Evolutionary conservation across 2,113 vertebrate species (phyloP).

Genomic region (Himantopus leucocephalus): DNA sequence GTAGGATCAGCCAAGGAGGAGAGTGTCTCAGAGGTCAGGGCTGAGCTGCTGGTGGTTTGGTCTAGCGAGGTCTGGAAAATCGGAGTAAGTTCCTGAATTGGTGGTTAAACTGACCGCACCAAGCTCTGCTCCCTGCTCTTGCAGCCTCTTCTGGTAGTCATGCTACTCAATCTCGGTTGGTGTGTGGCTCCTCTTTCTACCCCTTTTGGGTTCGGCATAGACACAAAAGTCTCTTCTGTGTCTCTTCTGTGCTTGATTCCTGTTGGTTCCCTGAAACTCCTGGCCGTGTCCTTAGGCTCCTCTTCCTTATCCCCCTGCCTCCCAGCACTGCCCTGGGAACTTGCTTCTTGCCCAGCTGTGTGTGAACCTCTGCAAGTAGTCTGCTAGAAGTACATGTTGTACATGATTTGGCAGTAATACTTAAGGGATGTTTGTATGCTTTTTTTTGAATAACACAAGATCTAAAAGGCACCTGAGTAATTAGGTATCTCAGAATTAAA

Average conservation of each 20-base stretch:
- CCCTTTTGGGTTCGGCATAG: not conserved
- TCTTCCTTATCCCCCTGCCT: not conserved
- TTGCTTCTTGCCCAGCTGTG: not conserved
- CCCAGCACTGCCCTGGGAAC: not conserved
- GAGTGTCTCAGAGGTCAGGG: not conserved
- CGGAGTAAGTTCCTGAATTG: not conserved
- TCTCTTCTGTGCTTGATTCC: not conserved
- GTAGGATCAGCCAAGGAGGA: not conserved
- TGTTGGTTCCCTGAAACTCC: not conserved
- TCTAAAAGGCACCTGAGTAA: not conserved
- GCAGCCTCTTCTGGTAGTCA: conserved; percentile 13
- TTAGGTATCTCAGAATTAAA: not conserved
- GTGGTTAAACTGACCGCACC: not conserved
- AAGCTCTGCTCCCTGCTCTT: conserved; percentile 23
- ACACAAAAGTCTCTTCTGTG: not conserved
- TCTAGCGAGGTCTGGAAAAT: not conserved
- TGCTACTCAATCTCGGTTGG: not conserved
- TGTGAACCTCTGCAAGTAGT: not conserved
- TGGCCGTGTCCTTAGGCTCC: not conserved
- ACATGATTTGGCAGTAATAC: not conserved
- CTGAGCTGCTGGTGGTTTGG: not conserved
- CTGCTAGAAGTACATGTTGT: fast-evolving
- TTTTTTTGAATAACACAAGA: not conserved
- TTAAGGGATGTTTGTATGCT: not conserved
- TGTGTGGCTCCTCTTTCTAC: not conserved